Conservation (phyloP, 2,113 vertebrate species). For the Vanacampus margaritifer region DNA sequence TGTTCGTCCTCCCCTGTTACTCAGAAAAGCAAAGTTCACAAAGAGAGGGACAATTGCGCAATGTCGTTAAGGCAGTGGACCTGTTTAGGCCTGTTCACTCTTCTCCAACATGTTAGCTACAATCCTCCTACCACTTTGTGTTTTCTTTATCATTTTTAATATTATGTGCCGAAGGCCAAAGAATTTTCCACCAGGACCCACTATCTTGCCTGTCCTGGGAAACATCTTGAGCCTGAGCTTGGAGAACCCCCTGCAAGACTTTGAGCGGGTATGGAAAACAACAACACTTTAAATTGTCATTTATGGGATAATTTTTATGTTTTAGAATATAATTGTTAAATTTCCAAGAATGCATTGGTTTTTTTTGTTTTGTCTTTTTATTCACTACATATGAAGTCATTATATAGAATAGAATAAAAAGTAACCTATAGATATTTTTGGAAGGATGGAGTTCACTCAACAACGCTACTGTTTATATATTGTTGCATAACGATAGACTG, state of each 20-base stretch:
- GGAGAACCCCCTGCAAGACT: conserved; percentile 61
- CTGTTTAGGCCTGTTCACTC: neutral
- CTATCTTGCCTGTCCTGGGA: conserved; percentile 59
- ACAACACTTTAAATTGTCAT: neutral
- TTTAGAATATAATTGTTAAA: neutral
- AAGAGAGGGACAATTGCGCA: neutral
- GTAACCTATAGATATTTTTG: neutral
- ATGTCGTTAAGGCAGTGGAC: neutral
- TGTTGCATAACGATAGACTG: neutral
- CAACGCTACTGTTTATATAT: neutral
- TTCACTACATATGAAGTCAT: neutral
- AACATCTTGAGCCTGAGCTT: conserved; percentile 60
- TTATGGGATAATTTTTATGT: neutral
- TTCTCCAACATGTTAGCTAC: conserved; percentile 52
- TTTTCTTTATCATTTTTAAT: conserved; percentile 48
- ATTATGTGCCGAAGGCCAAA: conserved; percentile 52
- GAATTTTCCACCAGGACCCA: conserved; percentile 73
- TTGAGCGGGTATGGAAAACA: conserved; percentile 55
- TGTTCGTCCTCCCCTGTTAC: neutral
- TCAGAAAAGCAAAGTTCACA: conserved; percentile 14
- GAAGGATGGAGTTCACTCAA: neutral
- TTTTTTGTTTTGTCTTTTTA: neutral
- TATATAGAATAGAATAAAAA: neutral
- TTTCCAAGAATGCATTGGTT: neutral
- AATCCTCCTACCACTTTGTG: conserved; percentile 41